Base-by-base conservation (phyloP, 2,113 vertebrate species). In the Etheostoma cragini region DNA sequence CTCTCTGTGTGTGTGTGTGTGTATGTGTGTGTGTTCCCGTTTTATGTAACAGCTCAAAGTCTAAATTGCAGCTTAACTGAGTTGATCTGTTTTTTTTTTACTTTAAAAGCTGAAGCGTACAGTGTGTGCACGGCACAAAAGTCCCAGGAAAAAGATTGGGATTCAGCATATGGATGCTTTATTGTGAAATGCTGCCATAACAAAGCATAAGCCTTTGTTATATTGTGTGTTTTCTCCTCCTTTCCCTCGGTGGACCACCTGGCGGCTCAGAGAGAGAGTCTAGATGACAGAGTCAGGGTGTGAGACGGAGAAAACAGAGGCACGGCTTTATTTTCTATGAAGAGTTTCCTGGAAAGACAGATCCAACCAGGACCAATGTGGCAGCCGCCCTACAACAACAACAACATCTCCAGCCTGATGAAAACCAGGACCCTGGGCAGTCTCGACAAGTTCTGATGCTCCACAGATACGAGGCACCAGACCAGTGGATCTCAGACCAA, bases 251-350 rank as follows among this genome's bases (percentile, higher is more conserved):
- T 5, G 24, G 30, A 58, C 2, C 26, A 14, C 16, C 7, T 10
- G 33, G 49, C 26, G 15, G 1, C 35, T 22, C 13, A 46, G 42
- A 71, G 26, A 49, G 5, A 35, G 26, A n/a, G 57, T 1, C 6
- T 6, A n/a, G 47, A 61, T 16, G 68, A 66, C 68, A 54, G 62
- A 38, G 46, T 79, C 60, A 22, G 68, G 68, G 50, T 56, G 47
- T n/a, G n/a, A n/a, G 30, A 30, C 3, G 0, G 30, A 30, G 30
- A 30, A 4, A 30, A 52, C 52, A 8, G 58, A 72, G 13, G 42
- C 67, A 15, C 8, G 26, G 38, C 14, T 54, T 30, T 2, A 13
- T 54, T 56, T 62, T 38, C 50, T 42, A 8, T 24, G 26, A 54
- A 60, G 26, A 5, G 15, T 46, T 38, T 52, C 26, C 24, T 30